Evolutionary conservation across 2,888 invertebrate genomes (phyloP).

Genomic region (Pseudanteris insignis): DNA sequence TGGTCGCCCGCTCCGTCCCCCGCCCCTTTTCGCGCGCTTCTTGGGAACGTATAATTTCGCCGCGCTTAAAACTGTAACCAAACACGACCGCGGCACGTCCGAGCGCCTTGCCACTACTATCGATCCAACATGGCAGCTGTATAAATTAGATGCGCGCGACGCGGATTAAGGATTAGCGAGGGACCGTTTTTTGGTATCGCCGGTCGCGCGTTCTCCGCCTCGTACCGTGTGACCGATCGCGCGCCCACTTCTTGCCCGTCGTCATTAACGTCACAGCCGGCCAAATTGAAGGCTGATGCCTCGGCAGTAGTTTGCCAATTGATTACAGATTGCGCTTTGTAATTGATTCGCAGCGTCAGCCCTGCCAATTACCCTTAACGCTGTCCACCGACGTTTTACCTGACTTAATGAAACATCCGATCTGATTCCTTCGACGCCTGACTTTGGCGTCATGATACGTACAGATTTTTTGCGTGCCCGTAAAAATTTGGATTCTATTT

Average conservation of each 20-base stretch:
- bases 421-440: too few species aligned
- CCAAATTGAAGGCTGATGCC: constrained; percentile 17
- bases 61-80: constrained; percentile 65
- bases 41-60: constrained; percentile 64
- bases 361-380: constrained; percentile 11
- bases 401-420: too few species aligned
- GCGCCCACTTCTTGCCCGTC: constrained; percentile 22
- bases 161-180: too few species aligned
- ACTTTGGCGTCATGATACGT: background rate
- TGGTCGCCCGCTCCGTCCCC: constrained; percentile 36
- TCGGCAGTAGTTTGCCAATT: constrained; percentile 26
- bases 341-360: constrained; percentile 22
- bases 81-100: constrained; percentile 59
- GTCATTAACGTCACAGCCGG: constrained; percentile 30
- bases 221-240: background rate
- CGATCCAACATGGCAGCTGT: constrained; percentile 62
- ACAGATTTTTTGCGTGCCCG: background rate
- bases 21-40: constrained; percentile 37
- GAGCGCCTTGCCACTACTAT: constrained; percentile 53
- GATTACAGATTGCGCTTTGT: constrained; percentile 28
- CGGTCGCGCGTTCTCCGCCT: too few species aligned
- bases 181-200: too few species aligned
- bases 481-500: background rate
- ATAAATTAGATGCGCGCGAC: constrained; percentile 57
- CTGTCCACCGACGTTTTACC: background rate